Evolutionary conservation across 2,113 vertebrate species (phyloP).

Genomic region (Micromys minutus): DNA sequence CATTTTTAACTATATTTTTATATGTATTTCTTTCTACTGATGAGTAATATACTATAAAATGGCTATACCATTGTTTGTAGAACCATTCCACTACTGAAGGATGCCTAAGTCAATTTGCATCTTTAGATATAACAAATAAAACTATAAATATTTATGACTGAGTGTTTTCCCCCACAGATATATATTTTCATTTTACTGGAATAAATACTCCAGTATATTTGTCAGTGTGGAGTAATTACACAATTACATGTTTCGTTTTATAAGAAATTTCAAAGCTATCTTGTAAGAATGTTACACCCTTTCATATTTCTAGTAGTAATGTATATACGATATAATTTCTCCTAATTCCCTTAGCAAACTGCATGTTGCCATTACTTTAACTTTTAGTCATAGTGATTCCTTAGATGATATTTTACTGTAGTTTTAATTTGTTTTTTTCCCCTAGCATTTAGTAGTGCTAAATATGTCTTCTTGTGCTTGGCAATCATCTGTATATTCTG

Average conservation of each 20-base stretch:
- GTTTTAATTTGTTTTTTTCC: background rate
- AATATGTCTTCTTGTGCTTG: background rate
- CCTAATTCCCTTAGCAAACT: background rate
- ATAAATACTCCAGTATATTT: background rate
- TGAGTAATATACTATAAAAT: background rate
- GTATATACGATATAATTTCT: background rate
- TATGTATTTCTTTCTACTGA: background rate
- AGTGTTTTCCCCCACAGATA: background rate
- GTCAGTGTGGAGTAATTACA: too few relatives aligned
- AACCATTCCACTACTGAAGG: background rate
- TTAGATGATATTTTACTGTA: background rate
- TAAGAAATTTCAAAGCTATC: background rate
- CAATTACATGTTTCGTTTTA: background rate
- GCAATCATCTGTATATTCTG: background rate
- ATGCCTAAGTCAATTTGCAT: background rate
- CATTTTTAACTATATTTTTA: background rate
- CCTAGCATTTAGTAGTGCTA: background rate
- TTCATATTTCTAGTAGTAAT: background rate
- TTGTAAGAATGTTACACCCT: background rate
- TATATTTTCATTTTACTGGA: background rate
- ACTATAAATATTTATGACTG: background rate
- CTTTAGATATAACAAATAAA: conserved; percentile 2
- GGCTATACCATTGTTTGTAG: background rate
- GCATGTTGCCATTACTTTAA: background rate
- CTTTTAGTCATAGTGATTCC: background rate